Conservation (phyloP, 2,888 invertebrate species). For the Cylloceria caligata region DNA sequence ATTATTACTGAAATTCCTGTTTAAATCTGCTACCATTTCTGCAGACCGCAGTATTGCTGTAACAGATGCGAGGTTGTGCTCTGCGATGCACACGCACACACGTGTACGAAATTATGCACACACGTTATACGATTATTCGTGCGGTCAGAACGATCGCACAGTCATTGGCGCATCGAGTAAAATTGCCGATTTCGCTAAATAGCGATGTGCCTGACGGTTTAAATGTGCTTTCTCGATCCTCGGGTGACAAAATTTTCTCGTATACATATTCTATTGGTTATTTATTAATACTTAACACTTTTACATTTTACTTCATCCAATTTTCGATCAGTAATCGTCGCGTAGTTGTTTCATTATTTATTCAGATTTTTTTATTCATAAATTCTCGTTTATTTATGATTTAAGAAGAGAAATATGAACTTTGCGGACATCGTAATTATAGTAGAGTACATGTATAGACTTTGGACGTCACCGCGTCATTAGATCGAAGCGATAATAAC, state of each 20-base stretch:
- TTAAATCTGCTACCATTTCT: conserved; percentile 2
- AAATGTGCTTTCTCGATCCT: background rate
- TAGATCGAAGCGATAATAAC: background rate
- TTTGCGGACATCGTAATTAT: background rate
- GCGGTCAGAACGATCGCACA: background rate
- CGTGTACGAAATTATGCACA: background rate
- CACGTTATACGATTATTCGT: conserved; percentile 1
- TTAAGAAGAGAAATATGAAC: background rate
- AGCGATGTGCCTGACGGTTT: background rate
- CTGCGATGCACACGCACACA: background rate
- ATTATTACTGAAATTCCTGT: conserved; percentile 35
- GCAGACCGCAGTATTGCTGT: conserved; percentile 23
- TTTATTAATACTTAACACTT: background rate
- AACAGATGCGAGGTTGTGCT: conserved; percentile 11
- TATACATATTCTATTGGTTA: background rate
- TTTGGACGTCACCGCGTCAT: background rate
- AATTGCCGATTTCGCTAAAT: background rate
- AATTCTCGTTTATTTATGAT: background rate
- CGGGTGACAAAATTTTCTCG: background rate
- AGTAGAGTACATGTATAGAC: background rate
- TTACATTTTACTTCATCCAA: too few species aligned
- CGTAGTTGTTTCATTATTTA: too few species aligned
- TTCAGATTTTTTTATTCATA: too few species aligned
- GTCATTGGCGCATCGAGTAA: background rate
- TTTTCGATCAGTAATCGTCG: too few species aligned